Evolutionary conservation across 2,113 vertebrate genomes (phyloP).

Genomic region (Hippolais icterina): DNA sequence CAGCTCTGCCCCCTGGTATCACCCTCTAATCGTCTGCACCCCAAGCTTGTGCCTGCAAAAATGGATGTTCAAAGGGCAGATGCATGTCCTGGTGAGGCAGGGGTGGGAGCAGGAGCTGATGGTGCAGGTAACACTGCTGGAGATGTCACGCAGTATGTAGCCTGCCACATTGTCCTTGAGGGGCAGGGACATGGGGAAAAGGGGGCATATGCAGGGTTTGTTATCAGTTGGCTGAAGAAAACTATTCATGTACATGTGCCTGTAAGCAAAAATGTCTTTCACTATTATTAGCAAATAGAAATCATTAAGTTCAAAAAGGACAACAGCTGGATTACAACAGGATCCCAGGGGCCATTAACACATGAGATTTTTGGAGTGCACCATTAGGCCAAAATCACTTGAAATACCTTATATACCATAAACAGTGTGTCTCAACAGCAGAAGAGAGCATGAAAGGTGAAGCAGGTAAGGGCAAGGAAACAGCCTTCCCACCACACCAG

Average conservation of each 20-base stretch:
- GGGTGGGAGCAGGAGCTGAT: background rate
- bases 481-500: background rate
- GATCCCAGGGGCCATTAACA: background rate
- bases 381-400: background rate
- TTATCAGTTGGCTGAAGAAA: background rate
- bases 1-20: background rate
- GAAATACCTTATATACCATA: background rate
- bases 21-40: background rate
- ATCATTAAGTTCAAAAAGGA: background rate
- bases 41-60: background rate
- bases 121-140: background rate
- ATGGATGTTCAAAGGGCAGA: rapidly evolving
- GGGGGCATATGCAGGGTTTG: background rate
- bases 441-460: background rate
- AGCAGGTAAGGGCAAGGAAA: background rate
- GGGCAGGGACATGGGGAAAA: background rate
- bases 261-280: background rate
- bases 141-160: rapidly evolving
- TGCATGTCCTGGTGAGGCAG: rapidly evolving
- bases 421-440: background rate
- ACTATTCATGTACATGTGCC: background rate
- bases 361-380: background rate
- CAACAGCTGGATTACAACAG: background rate
- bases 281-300: background rate
- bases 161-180: rapidly evolving